Percentiles rank a stretch among this genome's conserved stretches.
These are phyloP conservation scores for Pachycephus smyrnensis DNA, from an alignment of 2,888 invertebrate genomes.

Conservation along the genomic window DNA sequence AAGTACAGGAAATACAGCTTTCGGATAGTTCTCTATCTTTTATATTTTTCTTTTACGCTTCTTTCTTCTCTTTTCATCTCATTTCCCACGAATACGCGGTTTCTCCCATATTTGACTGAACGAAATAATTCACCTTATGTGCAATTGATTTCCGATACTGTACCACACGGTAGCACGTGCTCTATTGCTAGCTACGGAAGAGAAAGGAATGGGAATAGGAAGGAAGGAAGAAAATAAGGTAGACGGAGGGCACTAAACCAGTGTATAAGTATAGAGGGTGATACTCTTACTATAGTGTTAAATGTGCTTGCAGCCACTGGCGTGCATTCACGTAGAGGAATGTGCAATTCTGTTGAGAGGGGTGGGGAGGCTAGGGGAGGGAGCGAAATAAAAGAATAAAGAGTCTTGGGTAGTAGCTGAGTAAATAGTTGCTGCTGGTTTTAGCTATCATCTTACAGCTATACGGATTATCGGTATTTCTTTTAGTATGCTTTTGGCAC, in stretches of 20 bases:
- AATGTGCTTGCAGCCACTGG: not conserved
- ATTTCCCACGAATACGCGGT: conserved; percentile 8
- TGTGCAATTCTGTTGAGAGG: not conserved
- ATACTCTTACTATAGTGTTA: not conserved
- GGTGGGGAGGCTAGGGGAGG: too few relatives aligned
- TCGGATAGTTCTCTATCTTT: not conserved
- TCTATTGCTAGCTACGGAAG: not conserved
- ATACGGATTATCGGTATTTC: not conserved
- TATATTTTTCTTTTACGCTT: not conserved
- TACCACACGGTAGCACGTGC: not conserved
- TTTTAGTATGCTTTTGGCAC: not conserved
- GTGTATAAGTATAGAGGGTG: not conserved
- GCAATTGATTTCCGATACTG: not conserved
- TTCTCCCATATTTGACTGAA: conserved; percentile 6
- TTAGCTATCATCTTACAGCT: not conserved
- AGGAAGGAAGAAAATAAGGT: not conserved
- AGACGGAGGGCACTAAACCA: not conserved
- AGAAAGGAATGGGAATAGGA: not conserved
- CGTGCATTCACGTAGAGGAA: not conserved
- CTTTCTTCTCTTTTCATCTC: not conserved
- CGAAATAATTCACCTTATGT: not conserved
- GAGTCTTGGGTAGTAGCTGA: not conserved
- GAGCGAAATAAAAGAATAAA: not conserved
- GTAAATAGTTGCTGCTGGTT: not conserved
- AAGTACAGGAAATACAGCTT: not conserved